Conservation (phyloP, 2,797 vertebrate species). For the Oreortyx pictus region DNA sequence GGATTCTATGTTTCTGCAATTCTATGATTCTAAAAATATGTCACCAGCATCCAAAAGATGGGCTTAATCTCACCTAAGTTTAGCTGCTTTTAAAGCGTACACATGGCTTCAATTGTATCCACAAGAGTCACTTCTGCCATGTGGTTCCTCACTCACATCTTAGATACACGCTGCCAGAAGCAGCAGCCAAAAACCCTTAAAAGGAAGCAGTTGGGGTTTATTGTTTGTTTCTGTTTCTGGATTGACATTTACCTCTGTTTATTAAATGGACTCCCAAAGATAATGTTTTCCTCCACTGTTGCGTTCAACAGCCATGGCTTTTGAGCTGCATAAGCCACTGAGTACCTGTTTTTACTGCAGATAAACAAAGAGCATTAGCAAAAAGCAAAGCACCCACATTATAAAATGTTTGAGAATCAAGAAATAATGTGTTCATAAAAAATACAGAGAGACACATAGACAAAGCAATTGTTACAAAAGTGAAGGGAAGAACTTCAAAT, state of each 20-base stretch:
- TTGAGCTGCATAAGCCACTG: conserved; percentile 96
- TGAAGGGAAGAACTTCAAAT: conserved; percentile 1
- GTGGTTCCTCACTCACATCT: background rate
- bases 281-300: conserved; percentile 98
- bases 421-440: background rate
- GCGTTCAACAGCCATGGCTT: conserved; percentile 98
- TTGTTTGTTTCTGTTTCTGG: background rate
- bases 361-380: background rate
- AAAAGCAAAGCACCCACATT: background rate
- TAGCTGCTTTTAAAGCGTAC: background rate
- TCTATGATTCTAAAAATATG: background rate
- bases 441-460: background rate
- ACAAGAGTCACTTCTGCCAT: background rate
- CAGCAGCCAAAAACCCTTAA: background rate
- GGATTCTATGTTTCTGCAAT: too few species aligned
- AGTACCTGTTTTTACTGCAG: conserved; percentile 90
- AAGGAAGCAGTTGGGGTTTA: background rate
- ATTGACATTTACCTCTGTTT: conserved; percentile 88
- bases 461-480: conserved; percentile 10
- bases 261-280: conserved; percentile 93
- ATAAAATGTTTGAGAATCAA: background rate
- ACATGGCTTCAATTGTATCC: background rate
- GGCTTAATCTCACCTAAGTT: background rate
- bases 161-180: background rate
- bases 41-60: background rate